Evolutionary conservation across 30 jellyfish, hydroid and myxozoan genomes (phyloP).

Genomic region (Chironex yamaguchii): DNA sequence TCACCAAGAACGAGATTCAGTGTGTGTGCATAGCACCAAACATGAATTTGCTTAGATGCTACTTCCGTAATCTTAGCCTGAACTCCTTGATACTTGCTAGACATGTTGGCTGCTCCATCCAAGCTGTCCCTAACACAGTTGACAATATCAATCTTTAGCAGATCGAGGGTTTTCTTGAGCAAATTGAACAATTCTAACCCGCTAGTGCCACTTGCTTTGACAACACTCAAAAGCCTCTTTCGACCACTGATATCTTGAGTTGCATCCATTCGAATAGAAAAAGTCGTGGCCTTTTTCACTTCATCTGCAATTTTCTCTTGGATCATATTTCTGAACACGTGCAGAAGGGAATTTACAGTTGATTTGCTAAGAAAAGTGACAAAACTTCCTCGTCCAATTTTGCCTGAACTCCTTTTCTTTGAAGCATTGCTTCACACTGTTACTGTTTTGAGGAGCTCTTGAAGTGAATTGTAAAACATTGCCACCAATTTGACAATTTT

Average conservation of each 20-base stretch:
- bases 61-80: conserved; percentile 25
- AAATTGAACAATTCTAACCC: conserved; percentile 32
- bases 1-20: conserved; percentile 25
- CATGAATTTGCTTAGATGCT: conserved; percentile 29
- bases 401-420: not conserved
- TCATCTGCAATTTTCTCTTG: conserved; percentile 24
- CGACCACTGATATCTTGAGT: too few relatives aligned
- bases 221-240: conserved; percentile 35
- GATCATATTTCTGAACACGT: too few relatives aligned
- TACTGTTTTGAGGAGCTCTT: not conserved
- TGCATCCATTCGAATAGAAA: conserved; percentile 24
- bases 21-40: conserved; percentile 47
- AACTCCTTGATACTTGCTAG: conserved; percentile 27
- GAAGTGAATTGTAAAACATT: conserved; percentile 9
- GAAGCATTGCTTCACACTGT: not conserved
- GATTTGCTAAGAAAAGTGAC: conserved; percentile 23
- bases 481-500: conserved; percentile 2
- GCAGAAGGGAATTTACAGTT: too few relatives aligned
- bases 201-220: conserved; percentile 38
- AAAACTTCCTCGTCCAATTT: conserved; percentile 22
- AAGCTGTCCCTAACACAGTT: conserved; percentile 46
- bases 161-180: conserved; percentile 28
- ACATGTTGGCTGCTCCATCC: conserved; percentile 32
- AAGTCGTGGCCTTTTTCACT: conserved; percentile 15
- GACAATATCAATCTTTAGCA: not conserved